Evolutionary conservation across 2,113 vertebrate genomes (phyloP), one percentile per base, ranked within the genome.

Genomic region (Podilymbus podiceps): DNA sequence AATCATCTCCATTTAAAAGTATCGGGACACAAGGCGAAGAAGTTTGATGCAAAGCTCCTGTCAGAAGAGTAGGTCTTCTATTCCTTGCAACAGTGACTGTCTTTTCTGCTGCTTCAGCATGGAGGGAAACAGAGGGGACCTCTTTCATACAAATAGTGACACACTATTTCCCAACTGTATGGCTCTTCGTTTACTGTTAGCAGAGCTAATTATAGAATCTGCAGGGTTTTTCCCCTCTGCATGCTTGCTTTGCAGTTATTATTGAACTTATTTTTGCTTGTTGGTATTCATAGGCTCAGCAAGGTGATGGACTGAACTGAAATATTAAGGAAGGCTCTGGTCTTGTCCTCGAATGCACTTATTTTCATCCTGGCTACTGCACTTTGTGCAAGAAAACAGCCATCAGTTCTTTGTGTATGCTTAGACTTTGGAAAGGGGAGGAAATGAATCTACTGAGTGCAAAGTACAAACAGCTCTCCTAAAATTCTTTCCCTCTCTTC

Each of bases 401-500:
- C 66, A 7, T 90, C 62, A 30, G 0, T 81, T 93, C 87, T 91
- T 69, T 72, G 24, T 86, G 22, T 19, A 40, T 66, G 62, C 72
- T 95, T 68, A 73, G 42, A 88, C 62, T 67, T 75, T 87, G 50
- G 42, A 78, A 89, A 73, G 66, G 35, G 80, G 58, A 82, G 25
- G 80, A 68, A 84, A 9, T 76, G 0, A 67, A 10, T 85, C 66
- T 83, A 30, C 25, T 40, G 49, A 81, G 25, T 63, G 16, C 28
- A 46, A 69, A 82, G 40, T 50, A 40, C 5, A 28, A 90, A 84
- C 53, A 50, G 55, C 17, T 35, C 15, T 93, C 75, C 93, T 95
- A 83, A 96, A 95, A 89, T 90, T 88, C 88, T 93, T 96, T 94
- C 84, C 77, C 69, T 96, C 58, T 97, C 95, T 97, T 88, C 90